Base-by-base conservation (phyloP, 2,113 vertebrate genomes). In the Oenanthe oenanthe region DNA sequence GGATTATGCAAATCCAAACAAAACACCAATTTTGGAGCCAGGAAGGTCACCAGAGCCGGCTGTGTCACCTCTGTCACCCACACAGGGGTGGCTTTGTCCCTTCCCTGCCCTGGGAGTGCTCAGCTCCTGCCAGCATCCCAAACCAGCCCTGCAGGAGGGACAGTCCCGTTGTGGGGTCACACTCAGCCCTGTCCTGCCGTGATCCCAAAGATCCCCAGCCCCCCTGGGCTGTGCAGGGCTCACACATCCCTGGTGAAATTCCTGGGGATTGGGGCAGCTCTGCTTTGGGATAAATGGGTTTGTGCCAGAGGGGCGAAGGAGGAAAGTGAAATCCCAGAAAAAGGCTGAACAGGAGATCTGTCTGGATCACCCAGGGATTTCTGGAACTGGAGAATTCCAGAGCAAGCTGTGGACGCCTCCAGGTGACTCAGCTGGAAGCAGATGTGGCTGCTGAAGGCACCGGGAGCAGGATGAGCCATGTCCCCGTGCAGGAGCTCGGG, bases 1-100 rank as follows among this genome's bases (percentile, higher is more conserved):
- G 66, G 89, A 94, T 96, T 94, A 92, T 92, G 87, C 74, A 95
- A 96, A 96, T 91, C 54, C 40, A 62, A 87, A 54, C 13, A 29
- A 32, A 51, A 42, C 6, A 42, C 24, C 57, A 50, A 19, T 12
- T 29, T 1, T 16, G 63, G 62, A 66, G 74, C 14, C 24, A 21
- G 70, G 81, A 78, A 76, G 47, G 67, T 54, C 73, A 94, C 47
- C 81, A 73, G 88, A 89, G 58, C 13, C 18, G 26, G 47, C 32
- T 4, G 1, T 17, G 38, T 24, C 94, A 77, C 79, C 68, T 80
- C 63, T 14, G 54, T 24, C 31, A 13, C 31, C 25, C 48, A 5
- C 1, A 12, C n/a, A 6, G 25, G n/a, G 10, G 3, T n/a, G 74
- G 28, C n/a, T 43, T 53, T 68, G 71, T 72, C 51, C 71, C 72